A percentile compares a stretch with the other conserved stretches of the same genome.
These are phyloP conservation scores for Catamblyrhynchus diadema DNA, from an alignment of 2,797 vertebrate genomes.

Conservation along the genomic window DNA sequence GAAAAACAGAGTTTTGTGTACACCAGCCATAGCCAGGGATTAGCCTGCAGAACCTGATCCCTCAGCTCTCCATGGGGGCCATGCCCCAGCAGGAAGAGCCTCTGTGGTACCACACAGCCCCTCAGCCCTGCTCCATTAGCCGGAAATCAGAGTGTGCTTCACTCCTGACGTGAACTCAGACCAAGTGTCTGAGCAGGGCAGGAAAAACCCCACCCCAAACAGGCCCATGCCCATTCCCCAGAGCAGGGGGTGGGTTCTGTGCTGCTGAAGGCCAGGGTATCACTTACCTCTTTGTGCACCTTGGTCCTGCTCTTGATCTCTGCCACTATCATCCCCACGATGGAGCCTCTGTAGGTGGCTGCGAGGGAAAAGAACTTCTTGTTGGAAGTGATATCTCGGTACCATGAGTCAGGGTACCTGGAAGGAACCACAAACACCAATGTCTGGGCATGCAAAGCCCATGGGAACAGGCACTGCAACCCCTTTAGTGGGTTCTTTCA, in stretches of 20 bases:
- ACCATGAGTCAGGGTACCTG: slow-evolving; percentile 99
- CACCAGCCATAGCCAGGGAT: not conserved
- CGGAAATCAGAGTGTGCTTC: fast-evolving
- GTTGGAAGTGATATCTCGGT: slow-evolving; percentile 99
- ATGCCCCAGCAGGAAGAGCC: not conserved
- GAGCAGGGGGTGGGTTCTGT: not conserved
- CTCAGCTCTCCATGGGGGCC: not conserved
- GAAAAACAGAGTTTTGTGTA: not conserved
- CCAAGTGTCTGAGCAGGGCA: not conserved
- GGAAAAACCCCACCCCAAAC: not conserved
- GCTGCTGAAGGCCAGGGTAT: not conserved
- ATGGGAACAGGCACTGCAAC: not conserved
- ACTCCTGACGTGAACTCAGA: not conserved
- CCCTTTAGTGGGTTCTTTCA: not conserved
- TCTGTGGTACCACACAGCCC: not conserved
- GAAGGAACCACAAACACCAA: not conserved
- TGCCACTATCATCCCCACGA: slow-evolving; percentile 98
- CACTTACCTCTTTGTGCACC: slow-evolving; percentile 95
- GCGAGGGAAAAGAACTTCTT: slow-evolving; percentile 99
- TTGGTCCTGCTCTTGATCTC: slow-evolving; percentile 98
- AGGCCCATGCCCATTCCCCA: not conserved
- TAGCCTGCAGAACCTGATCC: not conserved
- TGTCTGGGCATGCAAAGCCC: not conserved
- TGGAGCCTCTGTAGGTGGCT: slow-evolving; percentile 92
- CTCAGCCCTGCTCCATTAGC: not conserved